phyloP scores from a whole-genome alignment of 2,113 vertebrate species.

The Loxodonta africana region DNA sequence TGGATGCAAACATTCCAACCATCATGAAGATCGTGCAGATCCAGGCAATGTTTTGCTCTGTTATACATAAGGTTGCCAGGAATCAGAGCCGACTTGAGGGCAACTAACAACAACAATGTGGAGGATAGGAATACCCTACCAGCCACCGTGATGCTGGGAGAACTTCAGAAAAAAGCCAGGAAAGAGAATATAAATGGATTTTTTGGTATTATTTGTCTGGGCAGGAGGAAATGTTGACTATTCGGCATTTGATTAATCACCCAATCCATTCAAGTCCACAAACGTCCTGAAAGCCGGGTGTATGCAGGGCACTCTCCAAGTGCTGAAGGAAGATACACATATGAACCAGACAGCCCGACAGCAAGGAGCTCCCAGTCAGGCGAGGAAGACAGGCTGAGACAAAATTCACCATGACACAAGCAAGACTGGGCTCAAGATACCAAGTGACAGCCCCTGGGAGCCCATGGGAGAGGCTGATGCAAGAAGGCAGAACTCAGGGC shows the following conservation, averaged over 20 bases:
- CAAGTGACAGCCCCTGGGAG: neutral
- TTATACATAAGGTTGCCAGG: neutral
- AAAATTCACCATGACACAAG: neutral
- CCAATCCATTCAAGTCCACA: neutral
- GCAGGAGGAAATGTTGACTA: conserved; percentile 17
- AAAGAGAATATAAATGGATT: neutral
- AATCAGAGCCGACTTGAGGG: neutral
- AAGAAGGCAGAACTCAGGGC: neutral
- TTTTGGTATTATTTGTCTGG: conserved; percentile 14
- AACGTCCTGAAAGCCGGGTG: neutral
- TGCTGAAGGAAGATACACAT: neutral
- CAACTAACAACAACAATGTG: neutral
- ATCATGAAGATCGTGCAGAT: neutral
- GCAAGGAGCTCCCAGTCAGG: neutral
- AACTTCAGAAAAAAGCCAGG: neutral
- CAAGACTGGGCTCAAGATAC: fast-evolving
- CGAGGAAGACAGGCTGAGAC: neutral
- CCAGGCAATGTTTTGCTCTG: neutral
- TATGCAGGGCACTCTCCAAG: neutral
- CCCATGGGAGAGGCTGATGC: neutral
- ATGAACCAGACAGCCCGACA: neutral
- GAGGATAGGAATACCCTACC: neutral
- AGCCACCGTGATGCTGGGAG: neutral
- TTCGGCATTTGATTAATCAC: conserved; percentile 17
- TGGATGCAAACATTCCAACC: neutral